phyloP scores from a whole-genome alignment of 2,113 vertebrate genomes.

The Passer domesticus region DNA sequence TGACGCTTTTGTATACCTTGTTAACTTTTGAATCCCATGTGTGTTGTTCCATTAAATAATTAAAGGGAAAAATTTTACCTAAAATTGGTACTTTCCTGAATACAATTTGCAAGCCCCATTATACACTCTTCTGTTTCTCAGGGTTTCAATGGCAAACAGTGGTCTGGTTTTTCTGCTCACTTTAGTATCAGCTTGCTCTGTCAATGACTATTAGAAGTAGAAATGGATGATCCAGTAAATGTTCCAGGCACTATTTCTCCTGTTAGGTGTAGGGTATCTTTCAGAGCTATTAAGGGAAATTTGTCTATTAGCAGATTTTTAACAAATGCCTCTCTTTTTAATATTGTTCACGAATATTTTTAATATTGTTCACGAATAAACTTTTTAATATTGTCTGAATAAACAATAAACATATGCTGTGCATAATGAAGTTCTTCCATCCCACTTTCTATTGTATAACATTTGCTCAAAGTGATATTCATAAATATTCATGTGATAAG shows the following conservation, averaged over 20 bases:
- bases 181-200: background rate
- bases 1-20: background rate
- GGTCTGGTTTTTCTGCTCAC: background rate
- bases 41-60: background rate
- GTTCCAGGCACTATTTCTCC: background rate
- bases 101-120: background rate
- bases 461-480: background rate
- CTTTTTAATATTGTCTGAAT: too few species aligned
- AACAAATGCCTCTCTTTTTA: background rate
- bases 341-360: background rate
- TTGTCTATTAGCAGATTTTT: background rate
- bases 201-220: background rate
- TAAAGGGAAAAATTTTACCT: background rate
- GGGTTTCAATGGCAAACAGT: background rate
- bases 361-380: background rate
- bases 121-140: background rate
- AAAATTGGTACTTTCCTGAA: background rate
- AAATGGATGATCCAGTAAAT: background rate
- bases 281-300: background rate
- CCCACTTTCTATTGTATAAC: background rate
- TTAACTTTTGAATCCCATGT: background rate
- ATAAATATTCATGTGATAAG: slow-evolving; percentile 31
- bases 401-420: slow-evolving; percentile 14
- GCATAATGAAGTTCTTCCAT: slow-evolving; percentile 1
- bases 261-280: background rate